Base-by-base conservation (phyloP, 2,113 vertebrate genomes). In the Tetrax tetrax region DNA sequence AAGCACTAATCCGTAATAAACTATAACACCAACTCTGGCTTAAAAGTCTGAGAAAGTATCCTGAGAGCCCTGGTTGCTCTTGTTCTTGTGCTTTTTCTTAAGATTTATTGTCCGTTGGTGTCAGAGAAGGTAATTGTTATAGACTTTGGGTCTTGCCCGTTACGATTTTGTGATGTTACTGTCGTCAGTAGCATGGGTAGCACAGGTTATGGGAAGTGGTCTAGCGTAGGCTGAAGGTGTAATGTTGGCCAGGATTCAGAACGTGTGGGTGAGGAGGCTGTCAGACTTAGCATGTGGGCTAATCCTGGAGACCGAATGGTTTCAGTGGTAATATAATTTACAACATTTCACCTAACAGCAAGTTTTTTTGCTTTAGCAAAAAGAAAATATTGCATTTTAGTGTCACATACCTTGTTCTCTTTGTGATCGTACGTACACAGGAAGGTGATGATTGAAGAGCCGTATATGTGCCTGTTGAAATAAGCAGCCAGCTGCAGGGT, bases 381-480 rank as follows among this genome's bases (percentile, higher is more conserved):
- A 80, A 20, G 4, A 21, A 80, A 20, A 3, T 54, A 14, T 5
- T 82, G 21, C 7, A 3, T 82, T 59, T 87, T 47, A 54, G 10
- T 57, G 23, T 75, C 37, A 3, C 15, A 6, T 25, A 10, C 27
- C 14, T 66, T 61, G 14, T 63, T 50, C 12, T 53, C 43, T 43
- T 47, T 78, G 43, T 66, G 60, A 7, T 33, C 13, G 1, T 43
- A 3, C 0, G 0, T 6, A 18, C 31, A 4, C 31, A 29, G 65
- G n/a, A 64, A 43, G 56, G 29, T 0, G 0, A 6, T 68, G 61
- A 12, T 23, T 25, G n/a, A 78, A 29, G 48, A 63, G 37, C 37
- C 48, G 59, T 56, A 1, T 35, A 3, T 45, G 8, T 54, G 24
- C 7, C 21, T 51, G 0, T 16, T 18, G 20, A 43, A 48, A 45